phyloP scores from a whole-genome alignment of 2,113 vertebrate genomes.

The Monopterus albus region DNA sequence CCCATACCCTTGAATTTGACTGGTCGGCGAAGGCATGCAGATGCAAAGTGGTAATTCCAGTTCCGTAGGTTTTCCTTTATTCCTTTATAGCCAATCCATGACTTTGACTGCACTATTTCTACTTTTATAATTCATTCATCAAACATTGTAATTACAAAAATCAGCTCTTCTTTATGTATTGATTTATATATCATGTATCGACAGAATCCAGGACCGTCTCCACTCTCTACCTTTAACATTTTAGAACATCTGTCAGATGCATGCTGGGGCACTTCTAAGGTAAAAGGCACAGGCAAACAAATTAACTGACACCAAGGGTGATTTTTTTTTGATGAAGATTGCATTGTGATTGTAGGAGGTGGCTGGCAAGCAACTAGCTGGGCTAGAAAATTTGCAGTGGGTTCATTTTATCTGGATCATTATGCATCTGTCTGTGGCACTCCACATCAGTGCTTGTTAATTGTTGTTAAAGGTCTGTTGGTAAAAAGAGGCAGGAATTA shows the following conservation, averaged over 20 bases:
- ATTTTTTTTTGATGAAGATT: conserved; percentile 43
- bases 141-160: no score
- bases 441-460: conserved; percentile 79
- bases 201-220: not conserved
- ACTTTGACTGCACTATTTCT: no score
- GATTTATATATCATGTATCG: no score
- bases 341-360: conserved; percentile 43
- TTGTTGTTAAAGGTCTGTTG: conserved; percentile 85
- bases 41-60: no score
- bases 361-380: conserved; percentile 38
- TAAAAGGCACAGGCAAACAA: conserved; percentile 41
- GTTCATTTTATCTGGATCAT: conserved; percentile 77
- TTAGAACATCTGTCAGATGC: not conserved
- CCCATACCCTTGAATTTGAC: no score
- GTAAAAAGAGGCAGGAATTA: conserved; percentile 81
- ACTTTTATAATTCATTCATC: no score
- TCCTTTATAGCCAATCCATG: no score
- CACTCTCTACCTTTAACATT: conserved; percentile 9
- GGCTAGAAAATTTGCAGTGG: conserved; percentile 62
- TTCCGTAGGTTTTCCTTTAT: no score
- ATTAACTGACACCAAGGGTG: conserved; percentile 35
- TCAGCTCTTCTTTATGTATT: no score
- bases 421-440: conserved; percentile 74
- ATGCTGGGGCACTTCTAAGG: not conserved
- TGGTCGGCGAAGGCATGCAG: no score